Percentiles rank a stretch among this genome's conserved stretches.
These are phyloP conservation scores for Spongilla lacustris DNA, from an alignment of 37 sponge, comb jelly and placozoan genomes.

Conservation along the genomic window DNA sequence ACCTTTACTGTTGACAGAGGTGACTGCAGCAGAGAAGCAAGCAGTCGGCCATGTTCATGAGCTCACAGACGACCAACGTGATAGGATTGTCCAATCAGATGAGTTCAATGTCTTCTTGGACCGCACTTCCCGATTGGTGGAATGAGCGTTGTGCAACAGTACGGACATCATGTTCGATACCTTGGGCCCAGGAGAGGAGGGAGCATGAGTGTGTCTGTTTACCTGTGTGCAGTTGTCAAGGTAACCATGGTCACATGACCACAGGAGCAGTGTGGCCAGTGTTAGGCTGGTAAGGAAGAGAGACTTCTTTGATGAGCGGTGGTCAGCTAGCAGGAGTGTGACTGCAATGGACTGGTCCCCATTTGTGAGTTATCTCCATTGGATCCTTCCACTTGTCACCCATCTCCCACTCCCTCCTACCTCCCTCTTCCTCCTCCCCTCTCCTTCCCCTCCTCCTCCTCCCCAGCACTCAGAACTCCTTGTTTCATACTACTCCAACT, in stretches of 20 bases:
- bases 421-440: not conserved
- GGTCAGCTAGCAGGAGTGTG: conserved; percentile 85
- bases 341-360: conserved; percentile 91
- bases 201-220: conserved; percentile 28
- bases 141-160: conserved; percentile 81
- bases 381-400: no score
- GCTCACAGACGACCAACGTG: conserved; percentile 82
- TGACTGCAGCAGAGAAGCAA: conserved; percentile 16
- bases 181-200: conserved; percentile 46
- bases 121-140: conserved; percentile 77
- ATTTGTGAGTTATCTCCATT: conserved; percentile 50
- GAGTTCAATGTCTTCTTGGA: conserved; percentile 89
- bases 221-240: no score
- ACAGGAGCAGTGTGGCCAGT: conserved; percentile 29
- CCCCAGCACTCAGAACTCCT: conserved; percentile 84
- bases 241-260: no score
- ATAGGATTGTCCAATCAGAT: conserved; percentile 74
- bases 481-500: conserved; percentile 72
- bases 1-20: no score
- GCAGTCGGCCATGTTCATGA: not conserved
- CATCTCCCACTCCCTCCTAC: not conserved
- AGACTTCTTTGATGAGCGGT: conserved; percentile 85
- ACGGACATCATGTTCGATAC: conserved; percentile 78
- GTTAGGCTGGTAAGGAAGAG: conserved; percentile 64
- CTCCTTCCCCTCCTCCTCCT: not conserved